Conservation (phyloP, 2,797 vertebrate species). For the Falco columbarius region DNA sequence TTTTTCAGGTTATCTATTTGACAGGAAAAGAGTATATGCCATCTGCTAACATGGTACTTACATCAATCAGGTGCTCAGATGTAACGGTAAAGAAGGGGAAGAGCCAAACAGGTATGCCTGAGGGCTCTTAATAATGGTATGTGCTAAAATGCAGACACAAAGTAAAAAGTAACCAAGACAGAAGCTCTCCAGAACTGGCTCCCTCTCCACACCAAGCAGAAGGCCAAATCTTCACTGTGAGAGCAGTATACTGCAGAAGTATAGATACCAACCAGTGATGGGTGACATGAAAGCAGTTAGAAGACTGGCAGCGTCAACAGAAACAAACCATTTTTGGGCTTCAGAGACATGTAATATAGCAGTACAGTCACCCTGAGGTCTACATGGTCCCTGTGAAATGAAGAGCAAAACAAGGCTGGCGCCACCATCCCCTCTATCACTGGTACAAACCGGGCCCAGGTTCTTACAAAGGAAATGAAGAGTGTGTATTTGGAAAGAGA, state of each 20-base stretch:
- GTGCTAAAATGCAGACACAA: neutral
- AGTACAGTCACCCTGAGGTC: neutral
- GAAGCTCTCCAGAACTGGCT: neutral
- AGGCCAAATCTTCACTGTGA: neutral
- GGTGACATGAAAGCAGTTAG: neutral
- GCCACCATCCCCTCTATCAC: neutral
- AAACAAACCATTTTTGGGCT: neutral
- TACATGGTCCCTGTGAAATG: neutral
- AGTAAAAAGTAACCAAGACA: neutral
- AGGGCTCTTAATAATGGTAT: neutral
- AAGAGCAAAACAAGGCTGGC: neutral
- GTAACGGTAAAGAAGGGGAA: neutral
- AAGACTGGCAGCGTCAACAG: neutral
- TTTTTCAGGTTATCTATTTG: slow-evolving; percentile 35
- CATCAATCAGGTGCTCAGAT: slow-evolving; percentile 15
- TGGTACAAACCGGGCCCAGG: neutral
- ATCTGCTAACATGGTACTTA: slow-evolving; percentile 10
- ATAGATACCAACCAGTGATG: neutral
- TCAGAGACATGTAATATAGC: neutral
- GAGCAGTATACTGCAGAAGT: neutral
- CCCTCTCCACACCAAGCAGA: neutral
- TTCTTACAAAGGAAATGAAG: neutral
- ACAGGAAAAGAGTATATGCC: slow-evolving; percentile 32
- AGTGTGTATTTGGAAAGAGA: neutral
- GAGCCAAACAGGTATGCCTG: neutral